Evolutionary conservation across 2,113 vertebrate species (phyloP).

Genomic region (Chloebia gouldiae): DNA sequence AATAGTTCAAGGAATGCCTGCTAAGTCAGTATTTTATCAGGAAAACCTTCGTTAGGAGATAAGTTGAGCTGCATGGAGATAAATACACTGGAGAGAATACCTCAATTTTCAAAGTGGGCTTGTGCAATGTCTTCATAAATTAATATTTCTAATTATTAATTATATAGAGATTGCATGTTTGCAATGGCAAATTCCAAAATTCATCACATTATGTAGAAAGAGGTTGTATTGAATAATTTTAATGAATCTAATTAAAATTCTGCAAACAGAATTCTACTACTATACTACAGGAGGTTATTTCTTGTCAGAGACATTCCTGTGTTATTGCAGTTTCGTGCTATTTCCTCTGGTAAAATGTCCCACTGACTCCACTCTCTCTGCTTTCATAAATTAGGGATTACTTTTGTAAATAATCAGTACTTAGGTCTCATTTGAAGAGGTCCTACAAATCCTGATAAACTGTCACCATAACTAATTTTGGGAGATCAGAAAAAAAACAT

Average conservation of each 20-base stretch:
- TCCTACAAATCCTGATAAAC: neutral
- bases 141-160: neutral
- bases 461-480: neutral
- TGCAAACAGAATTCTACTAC: neutral
- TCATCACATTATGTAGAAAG: neutral
- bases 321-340: neutral
- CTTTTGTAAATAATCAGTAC: neutral
- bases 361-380: neutral
- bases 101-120: neutral
- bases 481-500: rapidly evolving
- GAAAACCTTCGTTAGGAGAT: neutral
- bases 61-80: neutral
- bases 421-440: neutral
- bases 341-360: neutral
- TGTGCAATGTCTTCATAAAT: neutral
- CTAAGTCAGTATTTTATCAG: neutral
- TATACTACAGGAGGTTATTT: neutral
- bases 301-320: neutral
- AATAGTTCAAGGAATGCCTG: neutral
- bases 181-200: neutral
- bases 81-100: neutral
- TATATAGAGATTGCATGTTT: neutral
- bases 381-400: neutral
- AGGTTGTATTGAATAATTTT: neutral
- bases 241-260: neutral